phyloP scores from a whole-genome alignment of 1,140 invertebrate genomes.

The Agrilus planipennis region DNA sequence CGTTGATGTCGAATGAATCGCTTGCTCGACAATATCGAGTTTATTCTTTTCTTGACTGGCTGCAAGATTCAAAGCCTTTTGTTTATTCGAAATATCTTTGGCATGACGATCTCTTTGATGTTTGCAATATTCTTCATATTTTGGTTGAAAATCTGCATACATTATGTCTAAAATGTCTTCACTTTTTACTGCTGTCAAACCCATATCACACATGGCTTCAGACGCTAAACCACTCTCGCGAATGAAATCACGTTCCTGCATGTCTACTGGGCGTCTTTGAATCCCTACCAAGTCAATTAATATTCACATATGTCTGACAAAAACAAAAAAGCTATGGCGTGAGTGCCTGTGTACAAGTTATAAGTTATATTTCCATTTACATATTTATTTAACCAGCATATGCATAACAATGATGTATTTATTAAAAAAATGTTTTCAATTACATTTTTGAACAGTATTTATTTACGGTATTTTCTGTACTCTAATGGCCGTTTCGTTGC shows the following conservation, averaged over 20 bases:
- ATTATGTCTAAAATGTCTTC: constrained; percentile 90
- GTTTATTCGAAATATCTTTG: constrained; percentile 57
- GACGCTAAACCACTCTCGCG: constrained; percentile 74
- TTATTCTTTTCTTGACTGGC: constrained; percentile 33
- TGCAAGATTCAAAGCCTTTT: constrained; percentile 37
- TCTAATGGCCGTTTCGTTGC: too few relatives aligned
- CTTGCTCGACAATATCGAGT: constrained; percentile 70
- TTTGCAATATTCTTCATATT: constrained; percentile 85
- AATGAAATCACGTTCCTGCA: constrained; percentile 81
- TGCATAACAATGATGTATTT: too few relatives aligned
- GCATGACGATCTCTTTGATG: constrained; percentile 71
- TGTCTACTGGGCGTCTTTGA: constrained; percentile 68
- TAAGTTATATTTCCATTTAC: too few relatives aligned
- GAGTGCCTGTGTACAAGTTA: too few relatives aligned
- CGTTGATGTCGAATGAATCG: constrained; percentile 71
- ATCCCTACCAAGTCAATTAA: constrained; percentile 31
- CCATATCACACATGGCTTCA: constrained; percentile 87
- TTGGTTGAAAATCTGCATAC: constrained; percentile 87
- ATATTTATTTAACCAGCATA: too few relatives aligned
- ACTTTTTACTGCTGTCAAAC: constrained; percentile 81
- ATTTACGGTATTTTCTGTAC: too few relatives aligned
- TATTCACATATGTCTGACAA: neutral
- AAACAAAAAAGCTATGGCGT: neutral
- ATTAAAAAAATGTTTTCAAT: too few relatives aligned
- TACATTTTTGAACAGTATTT: too few relatives aligned